Conservation (phyloP, 2,113 vertebrate species). For the Neogale vison region DNA sequence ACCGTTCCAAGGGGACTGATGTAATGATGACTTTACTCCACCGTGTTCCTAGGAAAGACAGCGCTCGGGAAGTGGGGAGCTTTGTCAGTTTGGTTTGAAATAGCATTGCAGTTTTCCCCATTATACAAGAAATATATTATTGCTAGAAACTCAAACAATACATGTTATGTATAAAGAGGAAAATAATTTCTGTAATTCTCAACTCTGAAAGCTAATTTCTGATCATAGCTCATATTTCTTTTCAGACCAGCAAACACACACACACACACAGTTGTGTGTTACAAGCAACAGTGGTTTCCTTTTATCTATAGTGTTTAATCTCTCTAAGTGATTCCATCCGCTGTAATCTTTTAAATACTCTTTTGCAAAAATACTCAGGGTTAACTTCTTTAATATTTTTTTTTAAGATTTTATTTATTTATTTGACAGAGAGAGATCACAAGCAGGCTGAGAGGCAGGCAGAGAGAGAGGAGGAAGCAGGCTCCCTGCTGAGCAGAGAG, state of each 20-base stretch:
- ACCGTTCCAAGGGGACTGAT: too few species aligned
- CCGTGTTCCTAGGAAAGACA: not conserved
- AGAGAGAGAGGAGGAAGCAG: too few species aligned
- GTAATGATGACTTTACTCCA: rapidly evolving
- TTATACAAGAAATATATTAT: not conserved
- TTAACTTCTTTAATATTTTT: too few species aligned
- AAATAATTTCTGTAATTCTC: not conserved
- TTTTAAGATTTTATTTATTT: too few species aligned
- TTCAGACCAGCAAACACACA: not conserved
- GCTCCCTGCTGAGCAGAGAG: too few species aligned
- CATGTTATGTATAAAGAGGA: not conserved
- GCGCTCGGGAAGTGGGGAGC: not conserved
- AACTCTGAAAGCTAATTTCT: not conserved
- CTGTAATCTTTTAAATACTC: not conserved
- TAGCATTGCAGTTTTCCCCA: not conserved
- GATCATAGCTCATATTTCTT: not conserved
- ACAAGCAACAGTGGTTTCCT: not conserved
- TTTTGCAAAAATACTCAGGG: not conserved
- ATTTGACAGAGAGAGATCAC: too few species aligned
- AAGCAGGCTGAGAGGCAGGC: too few species aligned
- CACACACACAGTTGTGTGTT: not conserved
- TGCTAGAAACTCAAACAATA: not conserved
- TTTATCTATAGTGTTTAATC: not conserved
- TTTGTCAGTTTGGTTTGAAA: not conserved
- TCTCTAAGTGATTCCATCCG: not conserved